Conservation (phyloP, 2,113 vertebrate species). For the Rhinoderma darwinii region DNA sequence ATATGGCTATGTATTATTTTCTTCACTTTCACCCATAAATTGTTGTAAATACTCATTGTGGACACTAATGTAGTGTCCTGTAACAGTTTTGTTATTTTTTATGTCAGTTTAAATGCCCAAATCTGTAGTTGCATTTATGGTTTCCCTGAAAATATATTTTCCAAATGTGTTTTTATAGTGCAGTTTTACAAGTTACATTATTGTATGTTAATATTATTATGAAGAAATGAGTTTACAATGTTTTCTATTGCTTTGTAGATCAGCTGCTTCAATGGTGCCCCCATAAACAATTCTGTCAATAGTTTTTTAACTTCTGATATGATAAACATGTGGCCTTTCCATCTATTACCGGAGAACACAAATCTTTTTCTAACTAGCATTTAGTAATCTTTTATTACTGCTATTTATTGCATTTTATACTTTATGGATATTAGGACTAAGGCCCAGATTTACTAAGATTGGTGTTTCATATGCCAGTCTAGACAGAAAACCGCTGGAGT, state of each 20-base stretch:
- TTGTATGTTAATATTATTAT: not conserved
- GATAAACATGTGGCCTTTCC: not conserved
- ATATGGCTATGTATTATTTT: too few relatives aligned
- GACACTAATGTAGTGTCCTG: too few relatives aligned
- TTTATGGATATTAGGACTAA: not conserved
- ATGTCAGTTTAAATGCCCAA: not conserved
- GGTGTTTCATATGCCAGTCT: too few relatives aligned
- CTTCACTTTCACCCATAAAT: not conserved
- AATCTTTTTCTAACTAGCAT: not conserved
- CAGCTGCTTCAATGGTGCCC: not conserved
- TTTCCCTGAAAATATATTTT: not conserved
- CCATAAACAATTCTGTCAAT: not conserved
- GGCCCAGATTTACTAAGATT: too few relatives aligned
- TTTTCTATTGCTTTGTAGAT: not conserved
- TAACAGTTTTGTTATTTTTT: not conserved
- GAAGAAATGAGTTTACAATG: not conserved
- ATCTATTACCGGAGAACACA: not conserved
- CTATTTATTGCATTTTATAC: not conserved
- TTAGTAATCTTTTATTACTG: not conserved
- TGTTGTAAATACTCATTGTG: not conserved
- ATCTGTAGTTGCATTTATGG: too few relatives aligned
- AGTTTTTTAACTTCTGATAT: not conserved
- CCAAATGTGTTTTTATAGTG: not conserved
- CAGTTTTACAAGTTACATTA: not conserved
- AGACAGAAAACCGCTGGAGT: too few relatives aligned